Conservation (phyloP, 1,140 invertebrate species). For the Bombus difficillimus region DNA sequence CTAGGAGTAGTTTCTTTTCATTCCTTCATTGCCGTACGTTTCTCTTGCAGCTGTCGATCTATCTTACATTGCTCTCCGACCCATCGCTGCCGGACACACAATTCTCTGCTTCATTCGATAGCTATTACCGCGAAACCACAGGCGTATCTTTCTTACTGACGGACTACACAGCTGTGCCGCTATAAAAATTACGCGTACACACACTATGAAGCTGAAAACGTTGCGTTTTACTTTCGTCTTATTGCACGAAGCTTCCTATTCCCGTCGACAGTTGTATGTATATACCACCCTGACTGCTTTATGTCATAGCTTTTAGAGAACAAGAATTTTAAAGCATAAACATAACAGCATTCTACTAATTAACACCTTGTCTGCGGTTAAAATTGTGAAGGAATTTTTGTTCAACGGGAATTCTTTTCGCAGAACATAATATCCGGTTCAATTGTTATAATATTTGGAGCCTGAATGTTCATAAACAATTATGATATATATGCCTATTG, state of each 20-base stretch:
- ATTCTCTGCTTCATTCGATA: conserved; percentile 55
- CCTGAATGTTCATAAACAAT: neutral
- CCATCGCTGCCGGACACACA: conserved; percentile 57
- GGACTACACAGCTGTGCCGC: conserved; percentile 36
- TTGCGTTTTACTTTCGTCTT: neutral
- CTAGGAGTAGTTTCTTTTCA: neutral
- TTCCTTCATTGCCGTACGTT: neutral
- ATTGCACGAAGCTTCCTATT: conserved; percentile 1
- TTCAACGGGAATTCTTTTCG: neutral
- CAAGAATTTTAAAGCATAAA: neutral
- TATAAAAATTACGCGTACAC: conserved; percentile 17
- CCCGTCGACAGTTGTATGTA: no score
- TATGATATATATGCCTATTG: neutral
- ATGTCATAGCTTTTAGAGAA: no score
- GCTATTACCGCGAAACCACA: conserved; percentile 68
- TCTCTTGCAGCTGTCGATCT: conserved; percentile 46
- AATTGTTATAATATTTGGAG: neutral
- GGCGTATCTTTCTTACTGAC: conserved; percentile 53
- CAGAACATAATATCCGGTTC: no score
- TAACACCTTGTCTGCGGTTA: neutral
- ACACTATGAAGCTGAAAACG: conserved; percentile 8
- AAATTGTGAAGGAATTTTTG: neutral
- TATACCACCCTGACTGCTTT: neutral
- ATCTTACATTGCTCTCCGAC: conserved; percentile 47
- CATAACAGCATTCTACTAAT: no score